Conservation (phyloP, 2,113 vertebrate species). For the Trichechus manatus region DNA sequence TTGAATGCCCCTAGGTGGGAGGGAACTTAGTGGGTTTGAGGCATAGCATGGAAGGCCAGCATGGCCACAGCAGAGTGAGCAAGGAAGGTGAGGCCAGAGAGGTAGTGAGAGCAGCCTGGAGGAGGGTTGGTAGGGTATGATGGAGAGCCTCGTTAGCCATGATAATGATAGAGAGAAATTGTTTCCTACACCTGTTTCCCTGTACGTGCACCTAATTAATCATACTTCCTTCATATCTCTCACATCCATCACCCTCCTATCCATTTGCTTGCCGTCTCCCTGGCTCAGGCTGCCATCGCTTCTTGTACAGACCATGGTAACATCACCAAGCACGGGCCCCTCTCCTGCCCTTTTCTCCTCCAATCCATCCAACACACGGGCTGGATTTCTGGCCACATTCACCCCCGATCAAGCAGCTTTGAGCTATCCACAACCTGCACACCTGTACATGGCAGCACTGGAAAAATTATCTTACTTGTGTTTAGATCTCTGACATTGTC, state of each 20-base stretch:
- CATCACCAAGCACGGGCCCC: fast-evolving
- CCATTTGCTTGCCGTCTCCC: neutral
- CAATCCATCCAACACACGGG: fast-evolving
- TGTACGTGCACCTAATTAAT: neutral
- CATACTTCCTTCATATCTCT: neutral
- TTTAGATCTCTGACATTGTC: neutral
- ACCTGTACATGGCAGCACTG: neutral
- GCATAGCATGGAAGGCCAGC: neutral
- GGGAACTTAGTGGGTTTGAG: neutral
- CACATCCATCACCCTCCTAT: neutral
- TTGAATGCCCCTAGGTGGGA: neutral
- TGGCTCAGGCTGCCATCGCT: neutral
- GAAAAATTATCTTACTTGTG: neutral
- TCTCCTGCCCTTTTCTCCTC: neutral
- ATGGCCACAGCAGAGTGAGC: neutral
- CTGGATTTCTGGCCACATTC: neutral
- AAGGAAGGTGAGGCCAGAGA: neutral
- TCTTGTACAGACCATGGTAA: neutral
- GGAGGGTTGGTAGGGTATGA: neutral
- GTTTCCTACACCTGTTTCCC: neutral
- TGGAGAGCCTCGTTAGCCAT: neutral
- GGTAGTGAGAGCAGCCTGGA: no score
- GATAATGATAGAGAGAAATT: neutral
- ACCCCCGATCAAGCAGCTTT: neutral
- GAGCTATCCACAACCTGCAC: neutral